Evolutionary conservation across 2,888 invertebrate genomes (phyloP), one percentile per base, ranked within the genome.

Genomic region (Agonopterix subpropinquella): DNA sequence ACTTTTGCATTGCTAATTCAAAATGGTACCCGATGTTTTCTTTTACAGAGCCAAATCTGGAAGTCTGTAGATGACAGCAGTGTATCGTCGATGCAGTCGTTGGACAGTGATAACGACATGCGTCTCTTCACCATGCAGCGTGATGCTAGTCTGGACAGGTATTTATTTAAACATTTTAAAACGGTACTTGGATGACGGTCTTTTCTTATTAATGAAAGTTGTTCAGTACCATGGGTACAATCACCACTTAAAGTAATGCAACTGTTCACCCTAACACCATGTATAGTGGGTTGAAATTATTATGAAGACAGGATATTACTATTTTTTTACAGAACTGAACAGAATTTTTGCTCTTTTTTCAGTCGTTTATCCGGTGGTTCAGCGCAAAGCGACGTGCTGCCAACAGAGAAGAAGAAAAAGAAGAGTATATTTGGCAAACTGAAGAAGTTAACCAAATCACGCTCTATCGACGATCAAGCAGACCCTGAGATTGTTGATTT

Each of bases 31-130:
- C 28, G 28, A 28, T 28, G 28, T 28, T 28, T 28, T 28, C 28
- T 28, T 28, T n/a, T n/a, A 39, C 39, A 39, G 39, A 39, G 39
- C n/a, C 89, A 89, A 51, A 95, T 96, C 64, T 96, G 96, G 96
- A 94, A 93, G 59, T 92, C 93, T 35, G 93, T 93, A 47, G 95
- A 95, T 56, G 95, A 95, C 52, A 95, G 95, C 74, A 96, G 96
- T 70, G 91, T 95, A 52, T 94, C 95, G 0, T 96, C 96, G 53
- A 89, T 96, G 78, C 94, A 95, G 64, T 96, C 96, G 0, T 79
- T 94, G 53, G 93, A 94, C 62, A 92, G 92, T 1, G 92, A 91
- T 53, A 73, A 90, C 37, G 93, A 94, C 7, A 80, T 84, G 11
- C 83, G 91, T 43, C 83, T 90, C 47, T 92, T 90, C 54, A 89